A percentile compares a stretch with the other conserved stretches of the same genome.
Conservation (phyloP, 2,797 vertebrate species). For the Hirundo rustica region DNA sequence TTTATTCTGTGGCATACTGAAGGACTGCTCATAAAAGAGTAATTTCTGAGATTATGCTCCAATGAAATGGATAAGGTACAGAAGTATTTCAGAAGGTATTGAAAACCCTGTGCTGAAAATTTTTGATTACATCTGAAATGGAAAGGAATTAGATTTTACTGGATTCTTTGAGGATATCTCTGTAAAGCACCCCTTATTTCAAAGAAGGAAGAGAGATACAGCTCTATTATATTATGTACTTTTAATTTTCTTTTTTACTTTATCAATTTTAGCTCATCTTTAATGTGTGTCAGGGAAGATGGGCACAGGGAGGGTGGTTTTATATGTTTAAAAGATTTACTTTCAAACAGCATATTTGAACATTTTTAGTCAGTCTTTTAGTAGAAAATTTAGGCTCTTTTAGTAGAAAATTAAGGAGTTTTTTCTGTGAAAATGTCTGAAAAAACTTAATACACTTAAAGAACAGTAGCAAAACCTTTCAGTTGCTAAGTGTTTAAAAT, state of each 20-base stretch:
- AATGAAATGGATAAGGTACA: background rate
- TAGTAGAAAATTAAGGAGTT: background rate
- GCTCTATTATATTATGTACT: background rate
- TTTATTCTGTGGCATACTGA: background rate
- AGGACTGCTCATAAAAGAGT: background rate
- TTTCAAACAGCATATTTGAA: background rate
- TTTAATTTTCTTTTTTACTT: background rate
- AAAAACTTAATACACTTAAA: background rate
- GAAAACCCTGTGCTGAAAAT: background rate
- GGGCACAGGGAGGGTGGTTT: background rate
- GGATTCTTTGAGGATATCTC: background rate
- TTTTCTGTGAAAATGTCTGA: background rate
- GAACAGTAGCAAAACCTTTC: background rate
- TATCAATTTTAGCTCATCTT: background rate
- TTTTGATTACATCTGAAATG: background rate
- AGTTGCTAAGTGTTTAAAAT: background rate
- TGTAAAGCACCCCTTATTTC: background rate
- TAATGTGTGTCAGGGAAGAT: background rate
- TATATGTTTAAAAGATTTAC: background rate
- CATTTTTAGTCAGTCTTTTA: background rate
- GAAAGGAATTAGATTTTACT: background rate
- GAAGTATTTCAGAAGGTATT: background rate
- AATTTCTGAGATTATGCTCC: background rate
- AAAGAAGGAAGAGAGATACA: background rate
- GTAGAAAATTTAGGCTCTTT: too few relatives aligned